Evolutionary conservation across 92 coral and sea anemone species (phyloP).

Genomic region (Galaxea fascicularis): DNA sequence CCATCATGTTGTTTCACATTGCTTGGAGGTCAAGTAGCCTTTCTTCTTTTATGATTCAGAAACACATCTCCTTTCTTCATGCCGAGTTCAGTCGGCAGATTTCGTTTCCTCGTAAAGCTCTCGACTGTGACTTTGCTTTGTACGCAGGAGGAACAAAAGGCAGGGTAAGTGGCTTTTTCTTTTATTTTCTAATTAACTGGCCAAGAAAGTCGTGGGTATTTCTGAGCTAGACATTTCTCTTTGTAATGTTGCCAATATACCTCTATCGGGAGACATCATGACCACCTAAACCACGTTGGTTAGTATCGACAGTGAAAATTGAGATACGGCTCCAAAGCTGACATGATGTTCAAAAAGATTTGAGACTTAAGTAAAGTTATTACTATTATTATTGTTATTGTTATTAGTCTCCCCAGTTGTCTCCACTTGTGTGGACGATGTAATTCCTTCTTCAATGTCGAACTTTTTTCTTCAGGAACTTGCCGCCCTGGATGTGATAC

Average conservation of each 20-base stretch:
- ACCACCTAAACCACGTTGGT: no score
- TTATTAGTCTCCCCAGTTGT: no score
- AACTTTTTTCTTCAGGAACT: constrained; percentile 72
- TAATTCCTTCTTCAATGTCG: not conserved
- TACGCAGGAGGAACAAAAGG: constrained; percentile 95
- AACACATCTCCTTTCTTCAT: constrained; percentile 93
- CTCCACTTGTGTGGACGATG: not conserved
- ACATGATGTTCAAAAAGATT: no score
- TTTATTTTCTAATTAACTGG: not conserved
- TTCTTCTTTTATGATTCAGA: constrained; percentile 47
- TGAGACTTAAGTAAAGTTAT: no score
- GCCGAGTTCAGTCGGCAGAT: constrained; percentile 97
- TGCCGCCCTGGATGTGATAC: constrained; percentile 93
- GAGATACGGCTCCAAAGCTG: no score
- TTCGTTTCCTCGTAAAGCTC: constrained; percentile 97
- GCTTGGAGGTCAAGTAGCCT: not conserved
- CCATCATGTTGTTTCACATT: not conserved
- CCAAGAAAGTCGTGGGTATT: not conserved
- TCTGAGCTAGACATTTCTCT: no score
- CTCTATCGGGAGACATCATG: no score
- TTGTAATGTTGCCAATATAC: no score
- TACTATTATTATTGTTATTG: no score
- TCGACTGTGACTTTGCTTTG: constrained; percentile 89
- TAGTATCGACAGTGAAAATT: no score
- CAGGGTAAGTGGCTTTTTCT: constrained; percentile 59